Evolutionary conservation across 2,113 vertebrate genomes (phyloP), one percentile per base, ranked within the genome.

Genomic region (Talpa occidentalis): DNA sequence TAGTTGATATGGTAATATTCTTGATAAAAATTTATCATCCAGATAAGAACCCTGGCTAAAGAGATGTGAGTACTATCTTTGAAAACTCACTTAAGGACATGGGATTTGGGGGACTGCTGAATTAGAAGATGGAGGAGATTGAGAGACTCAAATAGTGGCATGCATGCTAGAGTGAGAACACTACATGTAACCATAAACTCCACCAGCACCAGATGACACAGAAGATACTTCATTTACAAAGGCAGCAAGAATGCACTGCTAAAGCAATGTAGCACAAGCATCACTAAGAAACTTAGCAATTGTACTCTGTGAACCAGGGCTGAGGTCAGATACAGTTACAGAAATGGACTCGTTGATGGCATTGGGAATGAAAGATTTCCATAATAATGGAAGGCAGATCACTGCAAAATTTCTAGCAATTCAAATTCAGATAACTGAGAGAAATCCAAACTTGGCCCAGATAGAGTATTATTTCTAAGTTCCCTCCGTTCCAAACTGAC

Each of bases 391-490:
- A 82, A 90, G n/a, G 37, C 81, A 88, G 72, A 76, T 88, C 52
- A 59, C 77, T 92, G 10, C 16, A 60, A 70, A 88, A 84, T 90
- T 21, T 76, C 81, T 76, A 59, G 52, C 52, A 84, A 88, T 88
- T 37, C 30, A 90, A 84, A 88, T 88, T 37, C 30, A 90, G 44
- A 28, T 80, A 74, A 95, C 88, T 90, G 94, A 96, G 28, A 94
- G 54, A 66, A 85, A n/a, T 76, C 37, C 76, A 94, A 92, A 42
- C 37, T 72, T 84, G 60, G 52, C 84, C 92, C 47, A 84, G 67
- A 94, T 77, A 66, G 11, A 16, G 24, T 94, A 90, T 79, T 92
- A 95, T 94, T 94, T 84, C 59, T 96, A 52, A 81, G 64, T 77
- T 11, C 10, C 70, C 59, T 83, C 64, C 47, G 11, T 83, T 56